A percentile compares a stretch with the other conserved stretches of the same genome.
Evolutionary conservation across 2,888 invertebrate genomes (phyloP).

Genomic region (Epinotia ramella): DNA sequence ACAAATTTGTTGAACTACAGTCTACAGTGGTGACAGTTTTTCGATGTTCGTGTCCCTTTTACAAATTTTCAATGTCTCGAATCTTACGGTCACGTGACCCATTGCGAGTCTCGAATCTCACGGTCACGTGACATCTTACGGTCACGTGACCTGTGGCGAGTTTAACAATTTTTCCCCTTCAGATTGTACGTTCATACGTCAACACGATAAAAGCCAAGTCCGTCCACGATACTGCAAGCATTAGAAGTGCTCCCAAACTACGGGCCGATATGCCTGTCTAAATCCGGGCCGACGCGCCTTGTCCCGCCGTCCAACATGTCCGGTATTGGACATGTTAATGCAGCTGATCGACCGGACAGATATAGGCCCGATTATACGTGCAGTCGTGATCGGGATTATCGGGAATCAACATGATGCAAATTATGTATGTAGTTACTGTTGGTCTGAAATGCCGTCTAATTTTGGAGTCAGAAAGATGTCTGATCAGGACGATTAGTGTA

Average conservation of each 20-base stretch:
- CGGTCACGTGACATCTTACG: no score
- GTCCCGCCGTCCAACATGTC: conserved; percentile 5
- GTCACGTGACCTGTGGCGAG: no score
- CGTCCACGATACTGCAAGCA: neutral
- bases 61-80: no score
- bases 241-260: neutral
- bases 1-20: no score
- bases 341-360: neutral
- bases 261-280: neutral
- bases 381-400: neutral
- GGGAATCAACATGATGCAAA: neutral
- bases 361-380: neutral
- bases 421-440: neutral
- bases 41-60: no score
- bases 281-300: neutral
- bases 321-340: neutral
- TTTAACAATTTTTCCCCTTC: no score
- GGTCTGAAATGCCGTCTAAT: neutral
- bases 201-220: neutral
- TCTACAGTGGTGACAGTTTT: no score
- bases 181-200: neutral
- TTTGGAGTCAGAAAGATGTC: neutral
- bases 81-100: no score
- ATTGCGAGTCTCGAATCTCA: no score
- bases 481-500: neutral